Evolutionary conservation across 2,797 vertebrate species (phyloP).

Genomic region (Sciurus vulgaris): DNA sequence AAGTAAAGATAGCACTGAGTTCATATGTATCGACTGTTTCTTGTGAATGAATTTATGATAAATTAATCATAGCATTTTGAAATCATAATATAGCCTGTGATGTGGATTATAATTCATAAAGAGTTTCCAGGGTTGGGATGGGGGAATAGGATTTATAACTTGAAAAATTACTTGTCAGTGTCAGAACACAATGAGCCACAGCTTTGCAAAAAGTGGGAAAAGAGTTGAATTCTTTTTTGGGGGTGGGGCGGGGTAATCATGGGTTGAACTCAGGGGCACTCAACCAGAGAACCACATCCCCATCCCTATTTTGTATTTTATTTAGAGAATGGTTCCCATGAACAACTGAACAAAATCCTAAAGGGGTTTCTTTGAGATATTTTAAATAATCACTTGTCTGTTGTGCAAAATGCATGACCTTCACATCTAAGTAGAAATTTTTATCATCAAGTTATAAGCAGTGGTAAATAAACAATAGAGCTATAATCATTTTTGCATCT

Average conservation of each 20-base stretch:
- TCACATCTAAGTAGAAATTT: neutral
- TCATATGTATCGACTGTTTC: neutral
- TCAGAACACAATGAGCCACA: neutral
- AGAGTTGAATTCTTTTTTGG: neutral
- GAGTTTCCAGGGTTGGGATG: neutral
- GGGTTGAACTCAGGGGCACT: too few relatives aligned
- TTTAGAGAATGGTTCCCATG: neutral
- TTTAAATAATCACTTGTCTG: neutral
- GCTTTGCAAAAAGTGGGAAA: conserved; percentile 12
- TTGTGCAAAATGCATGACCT: neutral
- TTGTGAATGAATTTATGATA: neutral
- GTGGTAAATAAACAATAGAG: neutral
- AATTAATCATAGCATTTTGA: neutral
- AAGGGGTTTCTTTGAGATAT: neutral
- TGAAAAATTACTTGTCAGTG: neutral
- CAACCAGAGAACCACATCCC: neutral
- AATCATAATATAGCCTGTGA: neutral
- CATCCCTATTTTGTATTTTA: neutral
- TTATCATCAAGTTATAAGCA: neutral
- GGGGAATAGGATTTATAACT: neutral
- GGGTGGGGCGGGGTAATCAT: neutral
- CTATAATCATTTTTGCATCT: accelerated
- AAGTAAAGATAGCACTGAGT: neutral
- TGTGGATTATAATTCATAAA: neutral
- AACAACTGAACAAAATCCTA: neutral